Conservation (phyloP, 23 tunicate genomes). For the Halocynthia aurantium region DNA sequence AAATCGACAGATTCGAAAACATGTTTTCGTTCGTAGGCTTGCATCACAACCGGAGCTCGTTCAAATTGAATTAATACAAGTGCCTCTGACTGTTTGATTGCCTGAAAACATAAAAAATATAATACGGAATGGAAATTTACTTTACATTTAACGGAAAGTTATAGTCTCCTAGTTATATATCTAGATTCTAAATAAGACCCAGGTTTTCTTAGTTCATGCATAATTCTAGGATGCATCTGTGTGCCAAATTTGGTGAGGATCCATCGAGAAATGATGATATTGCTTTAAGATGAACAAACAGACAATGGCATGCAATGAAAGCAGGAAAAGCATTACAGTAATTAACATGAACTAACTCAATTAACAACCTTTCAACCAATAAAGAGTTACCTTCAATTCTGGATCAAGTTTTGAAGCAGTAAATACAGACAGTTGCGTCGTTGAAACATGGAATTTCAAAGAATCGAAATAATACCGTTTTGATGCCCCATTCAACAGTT, state of each 20-base stretch:
- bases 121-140: background rate
- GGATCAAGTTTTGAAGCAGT: constrained; percentile 37
- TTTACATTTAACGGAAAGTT: background rate
- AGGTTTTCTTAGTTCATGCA: no score
- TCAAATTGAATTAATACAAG: constrained; percentile 74
- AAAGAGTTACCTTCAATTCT: constrained; percentile 35
- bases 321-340: background rate
- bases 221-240: no score
- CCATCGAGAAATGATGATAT: no score
- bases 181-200: background rate
- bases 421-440: background rate
- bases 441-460: constrained; percentile 27
- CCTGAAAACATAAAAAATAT: constrained; percentile 6
- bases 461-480: constrained; percentile 76
- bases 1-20: constrained; percentile 71
- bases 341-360: background rate
- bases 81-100: constrained; percentile 45
- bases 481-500: background rate
- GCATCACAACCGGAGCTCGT: constrained; percentile 71
- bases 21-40: constrained; percentile 68
- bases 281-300: background rate
- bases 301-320: background rate
- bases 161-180: background rate
- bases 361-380: background rate
- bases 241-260: no score